phyloP scores from a whole-genome alignment of 92 coral and sea anemone species.

The Diadumene lineata region DNA sequence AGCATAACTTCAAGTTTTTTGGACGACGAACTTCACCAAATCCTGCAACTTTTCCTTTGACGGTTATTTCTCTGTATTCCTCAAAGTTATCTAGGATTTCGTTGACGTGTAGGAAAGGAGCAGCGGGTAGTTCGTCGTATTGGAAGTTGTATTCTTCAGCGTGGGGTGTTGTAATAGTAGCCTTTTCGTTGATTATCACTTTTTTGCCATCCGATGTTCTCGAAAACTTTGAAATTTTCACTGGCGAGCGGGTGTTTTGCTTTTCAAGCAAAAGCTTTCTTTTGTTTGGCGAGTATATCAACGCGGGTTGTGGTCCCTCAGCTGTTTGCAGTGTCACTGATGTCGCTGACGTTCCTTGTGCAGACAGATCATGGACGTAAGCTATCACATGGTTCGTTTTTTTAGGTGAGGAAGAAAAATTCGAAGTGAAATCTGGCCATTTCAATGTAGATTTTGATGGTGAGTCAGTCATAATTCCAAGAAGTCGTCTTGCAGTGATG shows the following conservation, averaged over 20 bases:
- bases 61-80: conserved; percentile 11
- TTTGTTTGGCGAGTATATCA: conserved; percentile 4
- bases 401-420: neutral
- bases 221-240: conserved; percentile 1
- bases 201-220: conserved; percentile 39
- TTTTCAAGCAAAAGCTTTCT: conserved; percentile 3
- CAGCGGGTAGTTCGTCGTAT: conserved; percentile 13
- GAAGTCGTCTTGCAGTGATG: neutral
- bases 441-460: neutral
- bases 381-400: neutral
- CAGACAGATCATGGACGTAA: neutral
- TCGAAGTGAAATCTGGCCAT: neutral
- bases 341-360: neutral
- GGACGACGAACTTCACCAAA: conserved; percentile 18
- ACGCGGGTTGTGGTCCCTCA: neutral
- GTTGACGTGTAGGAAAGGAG: conserved; percentile 15
- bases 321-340: conserved; percentile 10
- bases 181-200: conserved; percentile 47
- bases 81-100: conserved; percentile 10
- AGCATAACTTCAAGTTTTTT: conserved; percentile 26
- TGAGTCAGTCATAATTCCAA: neutral
- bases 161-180: conserved; percentile 34
- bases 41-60: conserved; percentile 21
- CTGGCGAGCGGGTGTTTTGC: neutral
- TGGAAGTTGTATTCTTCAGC: conserved; percentile 51